Percentiles rank a stretch among this genome's conserved stretches.
Evolutionary conservation across 1,140 invertebrate genomes (phyloP).

Genomic region (Pseudomyrmex concolor): DNA sequence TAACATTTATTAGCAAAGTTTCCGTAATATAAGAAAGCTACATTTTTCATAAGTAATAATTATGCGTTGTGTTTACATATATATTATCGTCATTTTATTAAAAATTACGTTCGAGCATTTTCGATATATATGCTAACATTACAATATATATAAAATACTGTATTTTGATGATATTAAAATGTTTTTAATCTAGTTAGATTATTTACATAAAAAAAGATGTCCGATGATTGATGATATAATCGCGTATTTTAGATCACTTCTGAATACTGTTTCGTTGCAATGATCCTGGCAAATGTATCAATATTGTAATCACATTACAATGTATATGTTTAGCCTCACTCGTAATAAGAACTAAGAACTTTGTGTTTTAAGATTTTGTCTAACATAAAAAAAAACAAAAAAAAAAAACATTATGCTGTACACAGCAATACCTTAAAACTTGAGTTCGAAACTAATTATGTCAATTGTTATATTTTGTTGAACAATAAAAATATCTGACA

Average conservation of each 20-base stretch:
- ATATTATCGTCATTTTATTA: conserved; percentile 35
- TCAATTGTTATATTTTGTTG: conserved; percentile 80
- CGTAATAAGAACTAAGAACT: too few species aligned
- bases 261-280: conserved; percentile 14
- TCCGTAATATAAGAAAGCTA: conserved; percentile 43
- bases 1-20: conserved; percentile 56
- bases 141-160: not conserved
- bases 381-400: not conserved
- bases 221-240: conserved; percentile 22
- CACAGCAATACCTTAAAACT: conserved; percentile 53
- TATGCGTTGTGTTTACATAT: conserved; percentile 14
- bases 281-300: conserved; percentile 36
- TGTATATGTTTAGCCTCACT: conserved; percentile 5
- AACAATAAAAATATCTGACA: conserved; percentile 81
- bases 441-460: conserved; percentile 64
- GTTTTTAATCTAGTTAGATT: conserved; percentile 29
- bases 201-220: conserved; percentile 21
- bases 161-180: conserved; percentile 30
- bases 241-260: conserved; percentile 1
- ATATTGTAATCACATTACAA: not conserved
- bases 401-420: not conserved
- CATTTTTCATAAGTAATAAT: conserved; percentile 42
- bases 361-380: conserved; percentile 25
- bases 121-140: not conserved
- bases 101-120: conserved; percentile 12